Conservation (phyloP, 2,888 invertebrate species). For the Rhingia rostrata region DNA sequence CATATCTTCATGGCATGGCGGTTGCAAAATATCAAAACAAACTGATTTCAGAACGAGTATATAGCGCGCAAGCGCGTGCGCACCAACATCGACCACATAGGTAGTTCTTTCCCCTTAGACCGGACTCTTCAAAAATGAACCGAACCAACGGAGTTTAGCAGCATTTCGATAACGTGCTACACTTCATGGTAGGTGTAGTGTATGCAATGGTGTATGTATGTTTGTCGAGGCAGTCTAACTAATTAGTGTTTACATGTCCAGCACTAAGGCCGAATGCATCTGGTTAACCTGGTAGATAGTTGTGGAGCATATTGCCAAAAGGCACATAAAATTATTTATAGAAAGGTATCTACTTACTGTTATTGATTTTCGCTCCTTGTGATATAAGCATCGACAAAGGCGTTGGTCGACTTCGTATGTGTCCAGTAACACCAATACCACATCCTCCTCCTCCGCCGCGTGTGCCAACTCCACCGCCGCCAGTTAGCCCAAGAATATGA, state of each 20-base stretch:
- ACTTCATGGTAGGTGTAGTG: constrained; percentile 30
- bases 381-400: constrained; percentile 92
- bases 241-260: constrained; percentile 44
- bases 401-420: constrained; percentile 83
- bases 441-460: constrained; percentile 76
- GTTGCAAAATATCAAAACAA: constrained; percentile 71
- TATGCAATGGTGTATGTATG: not conserved
- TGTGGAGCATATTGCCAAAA: not conserved
- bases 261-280: constrained; percentile 16
- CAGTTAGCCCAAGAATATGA: constrained; percentile 87
- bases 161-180: constrained; percentile 49
- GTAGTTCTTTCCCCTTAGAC: constrained; percentile 50
- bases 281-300: not conserved
- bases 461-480: constrained; percentile 74
- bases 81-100: constrained; percentile 32
- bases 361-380: constrained; percentile 89
- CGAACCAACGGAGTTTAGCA: not conserved
- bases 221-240: constrained; percentile 15
- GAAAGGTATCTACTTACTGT: constrained; percentile 86
- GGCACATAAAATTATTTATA: not conserved
- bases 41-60: constrained; percentile 45
- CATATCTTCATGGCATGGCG: constrained; percentile 34
- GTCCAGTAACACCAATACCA: constrained; percentile 74
- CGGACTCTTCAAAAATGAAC: constrained; percentile 52
- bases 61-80: not conserved